A percentile compares a stretch with the other conserved stretches of the same genome.
These are phyloP conservation scores for Meteorus colon DNA, from an alignment of 2,888 invertebrate species.

Conservation along the genomic window DNA sequence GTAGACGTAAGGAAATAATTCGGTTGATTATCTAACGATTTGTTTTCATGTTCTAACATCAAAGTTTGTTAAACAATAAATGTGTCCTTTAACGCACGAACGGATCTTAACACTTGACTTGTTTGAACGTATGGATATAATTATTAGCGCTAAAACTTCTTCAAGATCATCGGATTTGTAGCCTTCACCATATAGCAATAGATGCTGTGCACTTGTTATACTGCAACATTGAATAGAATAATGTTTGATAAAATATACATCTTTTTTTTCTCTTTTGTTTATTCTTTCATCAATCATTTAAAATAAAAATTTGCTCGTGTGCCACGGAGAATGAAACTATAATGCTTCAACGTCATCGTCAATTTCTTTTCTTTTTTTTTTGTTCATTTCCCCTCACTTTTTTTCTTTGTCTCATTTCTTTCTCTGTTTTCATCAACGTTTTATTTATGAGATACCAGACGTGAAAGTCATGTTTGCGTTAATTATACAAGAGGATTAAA, in stretches of 20 bases:
- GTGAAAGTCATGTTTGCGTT: conserved; percentile 19
- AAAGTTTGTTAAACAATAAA: conserved; percentile 19
- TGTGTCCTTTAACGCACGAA: conserved; percentile 41
- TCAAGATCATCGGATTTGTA: not conserved
- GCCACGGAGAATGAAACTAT: not conserved
- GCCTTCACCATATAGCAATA: not conserved
- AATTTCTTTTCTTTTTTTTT: not conserved
- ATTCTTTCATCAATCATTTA: not conserved
- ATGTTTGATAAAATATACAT: not conserved
- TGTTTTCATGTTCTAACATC: not conserved
- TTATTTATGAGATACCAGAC: not conserved
- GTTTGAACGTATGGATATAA: not conserved
- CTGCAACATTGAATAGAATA: not conserved
- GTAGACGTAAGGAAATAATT: not conserved
- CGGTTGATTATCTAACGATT: conserved; percentile 22
- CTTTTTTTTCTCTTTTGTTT: too few species aligned
- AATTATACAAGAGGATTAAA: conserved; percentile 14
- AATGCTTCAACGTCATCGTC: not conserved
- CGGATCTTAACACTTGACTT: not conserved
- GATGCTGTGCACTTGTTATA: not conserved
- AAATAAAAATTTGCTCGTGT: not conserved
- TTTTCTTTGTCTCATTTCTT: not conserved
- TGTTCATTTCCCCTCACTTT: not conserved
- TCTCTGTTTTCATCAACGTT: not conserved
- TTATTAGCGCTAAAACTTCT: not conserved